Evolutionary conservation across 2,113 vertebrate genomes (phyloP).

Genomic region (Epinephelus lanceolatus): DNA sequence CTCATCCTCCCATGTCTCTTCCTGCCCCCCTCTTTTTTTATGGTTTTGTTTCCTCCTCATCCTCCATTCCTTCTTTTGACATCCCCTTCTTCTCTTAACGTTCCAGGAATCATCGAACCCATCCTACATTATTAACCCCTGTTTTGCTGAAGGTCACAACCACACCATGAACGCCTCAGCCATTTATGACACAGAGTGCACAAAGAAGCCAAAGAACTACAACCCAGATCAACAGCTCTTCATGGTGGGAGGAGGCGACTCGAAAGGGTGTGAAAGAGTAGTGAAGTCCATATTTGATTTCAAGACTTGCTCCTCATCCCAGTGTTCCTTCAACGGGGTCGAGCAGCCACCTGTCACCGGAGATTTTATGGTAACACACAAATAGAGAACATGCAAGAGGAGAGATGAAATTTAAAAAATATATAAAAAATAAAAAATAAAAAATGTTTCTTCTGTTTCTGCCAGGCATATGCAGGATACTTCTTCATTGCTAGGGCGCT

Average conservation of each 20-base stretch:
- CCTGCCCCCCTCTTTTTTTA: neutral
- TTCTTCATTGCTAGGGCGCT: slow-evolving; percentile 88
- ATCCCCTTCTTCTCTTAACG: neutral
- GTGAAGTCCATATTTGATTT: slow-evolving; percentile 89
- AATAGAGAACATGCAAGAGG: neutral
- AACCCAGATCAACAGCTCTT: slow-evolving; percentile 66
- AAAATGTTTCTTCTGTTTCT: slow-evolving; percentile 18
- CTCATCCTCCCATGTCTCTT: neutral
- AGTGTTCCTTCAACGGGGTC: slow-evolving; percentile 88
- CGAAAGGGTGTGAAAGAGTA: slow-evolving; percentile 81
- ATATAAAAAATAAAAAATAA: neutral
- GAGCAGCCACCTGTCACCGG: slow-evolving; percentile 89
- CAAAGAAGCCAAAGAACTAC: slow-evolving; percentile 77
- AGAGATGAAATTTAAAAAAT: neutral
- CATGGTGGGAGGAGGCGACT: slow-evolving; percentile 85
- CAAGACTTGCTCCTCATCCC: slow-evolving; percentile 77
- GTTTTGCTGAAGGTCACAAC: slow-evolving; percentile 85
- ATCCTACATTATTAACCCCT: slow-evolving; percentile 85
- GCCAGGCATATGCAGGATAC: slow-evolving; percentile 94
- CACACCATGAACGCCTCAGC: slow-evolving; percentile 68
- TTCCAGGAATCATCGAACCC: slow-evolving; percentile 66
- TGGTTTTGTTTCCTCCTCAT: neutral
- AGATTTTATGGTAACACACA: slow-evolving; percentile 88
- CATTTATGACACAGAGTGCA: slow-evolving; percentile 90
- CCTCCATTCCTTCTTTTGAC: neutral